Percentiles rank a stretch among this genome's conserved stretches.
phyloP scores from a whole-genome alignment of 2,113 vertebrate species.

The Struthidea cinerea region DNA sequence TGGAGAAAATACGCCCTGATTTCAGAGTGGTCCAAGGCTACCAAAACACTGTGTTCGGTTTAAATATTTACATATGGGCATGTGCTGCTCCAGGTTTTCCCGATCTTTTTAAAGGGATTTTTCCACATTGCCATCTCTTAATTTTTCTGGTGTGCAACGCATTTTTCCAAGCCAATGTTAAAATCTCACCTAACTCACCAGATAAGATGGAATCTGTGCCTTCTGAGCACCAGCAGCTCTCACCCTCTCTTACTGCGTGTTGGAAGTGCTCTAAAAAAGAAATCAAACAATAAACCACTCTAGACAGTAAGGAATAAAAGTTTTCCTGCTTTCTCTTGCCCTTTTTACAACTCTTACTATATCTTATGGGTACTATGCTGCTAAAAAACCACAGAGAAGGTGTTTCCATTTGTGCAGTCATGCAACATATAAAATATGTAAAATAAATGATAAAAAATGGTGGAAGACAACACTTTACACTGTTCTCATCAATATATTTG shows the following conservation, averaged over 20 bases:
- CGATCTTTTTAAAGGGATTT: not conserved
- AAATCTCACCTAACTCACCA: not conserved
- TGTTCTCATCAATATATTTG: not conserved
- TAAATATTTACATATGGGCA: not conserved
- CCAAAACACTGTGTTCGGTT: not conserved
- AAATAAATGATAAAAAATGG: not conserved
- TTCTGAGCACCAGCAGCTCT: not conserved
- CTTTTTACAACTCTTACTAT: not conserved
- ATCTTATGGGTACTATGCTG: not conserved
- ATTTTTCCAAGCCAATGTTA: not conserved
- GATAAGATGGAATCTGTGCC: not conserved
- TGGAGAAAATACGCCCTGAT: not conserved
- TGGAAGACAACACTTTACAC: not conserved
- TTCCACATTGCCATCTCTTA: not conserved
- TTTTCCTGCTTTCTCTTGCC: not conserved
- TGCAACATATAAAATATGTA: rapidly evolving
- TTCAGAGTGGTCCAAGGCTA: not conserved
- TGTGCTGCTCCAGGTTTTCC: not conserved
- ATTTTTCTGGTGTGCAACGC: not conserved
- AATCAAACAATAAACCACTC: not conserved
- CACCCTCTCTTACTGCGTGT: not conserved
- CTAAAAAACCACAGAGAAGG: not conserved
- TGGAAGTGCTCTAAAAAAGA: not conserved
- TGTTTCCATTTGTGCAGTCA: not conserved
- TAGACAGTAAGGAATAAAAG: not conserved